These are phyloP conservation scores for Piprites chloris DNA, from an alignment of 2,113 vertebrate species.

Conservation along the genomic window DNA sequence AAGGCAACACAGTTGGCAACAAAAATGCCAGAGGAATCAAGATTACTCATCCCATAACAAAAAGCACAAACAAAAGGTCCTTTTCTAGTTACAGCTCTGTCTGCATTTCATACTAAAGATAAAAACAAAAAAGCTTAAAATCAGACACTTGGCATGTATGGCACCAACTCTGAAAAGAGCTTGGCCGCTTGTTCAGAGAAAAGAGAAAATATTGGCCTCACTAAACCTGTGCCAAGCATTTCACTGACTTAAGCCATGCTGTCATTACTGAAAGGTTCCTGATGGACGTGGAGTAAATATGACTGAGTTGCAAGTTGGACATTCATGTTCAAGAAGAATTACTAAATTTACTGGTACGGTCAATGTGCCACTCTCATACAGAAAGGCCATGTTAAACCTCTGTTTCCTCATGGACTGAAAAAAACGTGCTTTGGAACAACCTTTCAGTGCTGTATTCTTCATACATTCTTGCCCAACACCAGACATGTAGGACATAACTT, in stretches of 20 bases:
- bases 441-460: not conserved
- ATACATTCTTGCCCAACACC: not conserved
- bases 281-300: not conserved
- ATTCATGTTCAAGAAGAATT: not conserved
- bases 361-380: not conserved
- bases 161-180: not conserved
- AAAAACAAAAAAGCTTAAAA: not conserved
- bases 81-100: not conserved
- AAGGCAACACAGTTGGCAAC: not conserved
- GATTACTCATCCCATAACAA: not conserved
- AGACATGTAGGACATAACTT: not conserved
- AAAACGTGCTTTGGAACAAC: not conserved
- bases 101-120: not conserved
- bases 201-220: not conserved
- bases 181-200: rapidly evolving
- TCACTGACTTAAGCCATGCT: not conserved
- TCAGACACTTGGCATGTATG: not conserved
- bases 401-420: not conserved
- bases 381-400: not conserved
- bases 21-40: not conserved
- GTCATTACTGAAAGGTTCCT: not conserved
- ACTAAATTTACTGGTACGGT: not conserved
- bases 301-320: not conserved
- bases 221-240: not conserved
- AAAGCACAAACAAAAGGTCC: not conserved